Conservation (phyloP, 2,888 invertebrate species). For the Cheilosia grossa region DNA sequence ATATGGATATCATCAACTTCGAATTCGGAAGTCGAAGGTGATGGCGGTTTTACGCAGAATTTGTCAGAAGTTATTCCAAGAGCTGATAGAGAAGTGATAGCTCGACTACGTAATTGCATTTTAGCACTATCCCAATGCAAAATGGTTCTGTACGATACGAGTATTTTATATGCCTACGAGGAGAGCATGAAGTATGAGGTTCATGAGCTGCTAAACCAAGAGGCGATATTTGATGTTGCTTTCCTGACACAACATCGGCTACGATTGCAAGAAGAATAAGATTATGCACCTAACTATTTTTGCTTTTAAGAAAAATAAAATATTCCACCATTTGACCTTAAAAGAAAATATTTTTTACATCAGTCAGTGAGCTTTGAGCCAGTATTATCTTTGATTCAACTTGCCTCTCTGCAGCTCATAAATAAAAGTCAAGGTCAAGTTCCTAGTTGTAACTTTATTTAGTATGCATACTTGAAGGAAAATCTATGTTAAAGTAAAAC, state of each 20-base stretch:
- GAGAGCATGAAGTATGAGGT: conserved; percentile 93
- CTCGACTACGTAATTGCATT: conserved; percentile 94
- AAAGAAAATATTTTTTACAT: no score
- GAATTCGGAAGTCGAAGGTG: conserved; percentile 86
- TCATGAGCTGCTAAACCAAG: conserved; percentile 91
- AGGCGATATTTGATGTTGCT: conserved; percentile 93
- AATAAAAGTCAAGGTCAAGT: no score
- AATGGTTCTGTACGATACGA: conserved; percentile 96
- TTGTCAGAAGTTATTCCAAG: conserved; percentile 88
- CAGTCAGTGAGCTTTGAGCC: no score
- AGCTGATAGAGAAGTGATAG: conserved; percentile 92
- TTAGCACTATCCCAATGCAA: conserved; percentile 92
- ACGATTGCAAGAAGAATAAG: conserved; percentile 82
- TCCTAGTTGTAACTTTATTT: no score
- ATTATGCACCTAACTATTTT: not conserved
- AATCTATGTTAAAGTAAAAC: no score
- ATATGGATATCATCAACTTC: conserved; percentile 94
- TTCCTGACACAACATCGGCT: conserved; percentile 90
- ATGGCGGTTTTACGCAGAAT: conserved; percentile 91
- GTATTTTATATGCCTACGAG: conserved; percentile 95
- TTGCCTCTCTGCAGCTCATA: no score
- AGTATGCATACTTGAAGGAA: no score
- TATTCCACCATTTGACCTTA: no score
- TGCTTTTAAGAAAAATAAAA: conserved; percentile 28
- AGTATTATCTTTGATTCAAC: no score